phyloP scores from a whole-genome alignment of 1,140 invertebrate genomes.

The Periplaneta americana region DNA sequence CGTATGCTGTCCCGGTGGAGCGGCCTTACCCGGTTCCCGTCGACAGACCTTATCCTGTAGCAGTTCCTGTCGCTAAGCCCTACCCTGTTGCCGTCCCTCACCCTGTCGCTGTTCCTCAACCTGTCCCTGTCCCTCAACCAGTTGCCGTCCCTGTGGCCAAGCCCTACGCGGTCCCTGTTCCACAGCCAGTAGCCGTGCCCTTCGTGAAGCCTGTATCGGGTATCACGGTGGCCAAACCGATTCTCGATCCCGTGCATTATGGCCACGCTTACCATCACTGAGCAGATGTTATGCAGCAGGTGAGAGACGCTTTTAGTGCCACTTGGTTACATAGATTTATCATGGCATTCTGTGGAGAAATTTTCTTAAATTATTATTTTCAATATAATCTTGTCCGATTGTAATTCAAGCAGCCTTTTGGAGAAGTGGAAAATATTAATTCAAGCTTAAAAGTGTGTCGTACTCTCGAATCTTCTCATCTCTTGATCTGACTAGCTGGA shows the following conservation, averaged over 20 bases:
- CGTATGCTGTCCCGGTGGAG: background rate
- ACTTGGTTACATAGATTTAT: no score
- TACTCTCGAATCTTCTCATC: no score
- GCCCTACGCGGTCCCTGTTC: background rate
- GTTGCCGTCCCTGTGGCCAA: background rate
- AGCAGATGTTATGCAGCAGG: background rate
- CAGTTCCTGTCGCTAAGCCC: background rate
- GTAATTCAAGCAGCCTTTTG: no score
- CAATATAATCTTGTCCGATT: no score
- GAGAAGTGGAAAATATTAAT: no score
- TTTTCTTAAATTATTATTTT: no score
- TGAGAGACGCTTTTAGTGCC: no score
- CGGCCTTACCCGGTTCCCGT: constrained; percentile 1
- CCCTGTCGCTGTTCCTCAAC: background rate
- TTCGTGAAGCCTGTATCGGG: background rate
- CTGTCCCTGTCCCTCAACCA: background rate
- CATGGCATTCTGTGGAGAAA: no score
- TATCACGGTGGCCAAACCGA: background rate
- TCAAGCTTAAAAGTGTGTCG: no score
- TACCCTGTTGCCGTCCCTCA: background rate
- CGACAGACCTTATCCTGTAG: constrained; percentile 1
- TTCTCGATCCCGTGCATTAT: background rate
- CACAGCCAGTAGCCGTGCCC: background rate
- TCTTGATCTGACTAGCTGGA: no score
- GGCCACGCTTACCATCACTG: background rate